Conservation (phyloP, 2,888 invertebrate species). For the Agonopterix arenella region DNA sequence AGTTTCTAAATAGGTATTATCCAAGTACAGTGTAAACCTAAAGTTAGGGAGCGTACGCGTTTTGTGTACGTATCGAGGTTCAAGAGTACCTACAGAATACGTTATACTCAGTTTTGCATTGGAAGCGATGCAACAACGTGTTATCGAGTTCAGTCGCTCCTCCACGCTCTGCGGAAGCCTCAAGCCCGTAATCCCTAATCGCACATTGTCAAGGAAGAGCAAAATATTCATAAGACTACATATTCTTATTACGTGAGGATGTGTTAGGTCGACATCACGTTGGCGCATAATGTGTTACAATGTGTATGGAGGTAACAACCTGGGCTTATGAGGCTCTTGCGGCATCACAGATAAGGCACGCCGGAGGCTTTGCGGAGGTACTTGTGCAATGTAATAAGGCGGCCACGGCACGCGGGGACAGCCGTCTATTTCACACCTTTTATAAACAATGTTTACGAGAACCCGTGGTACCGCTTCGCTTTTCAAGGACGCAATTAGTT, state of each 20-base stretch:
- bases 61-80: conserved; percentile 28
- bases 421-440: conserved; percentile 52
- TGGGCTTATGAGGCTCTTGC: conserved; percentile 62
- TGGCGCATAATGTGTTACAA: conserved; percentile 68
- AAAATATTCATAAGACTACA: conserved; percentile 61
- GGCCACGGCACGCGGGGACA: conserved; percentile 43
- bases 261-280: conserved; percentile 51
- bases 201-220: conserved; percentile 40
- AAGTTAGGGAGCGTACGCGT: conserved; percentile 31
- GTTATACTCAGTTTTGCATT: neutral
- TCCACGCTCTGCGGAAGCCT: conserved; percentile 18
- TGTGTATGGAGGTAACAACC: conserved; percentile 70
- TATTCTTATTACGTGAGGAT: conserved; percentile 59
- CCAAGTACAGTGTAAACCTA: conserved; percentile 11
- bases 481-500: conserved; percentile 52
- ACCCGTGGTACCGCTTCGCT: conserved; percentile 27
- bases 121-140: neutral
- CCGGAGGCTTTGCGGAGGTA: conserved; percentile 57
- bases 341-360: conserved; percentile 69
- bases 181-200: conserved; percentile 38
- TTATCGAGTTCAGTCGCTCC: neutral
- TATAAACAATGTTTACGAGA: conserved; percentile 50
- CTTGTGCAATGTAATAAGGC: conserved; percentile 62
- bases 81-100: conserved; percentile 3
- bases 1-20: neutral